Percentiles rank a stretch among this genome's conserved stretches.
These are phyloP conservation scores for Autographa pulchrina DNA, from an alignment of 2,888 invertebrate genomes.

Conservation along the genomic window DNA sequence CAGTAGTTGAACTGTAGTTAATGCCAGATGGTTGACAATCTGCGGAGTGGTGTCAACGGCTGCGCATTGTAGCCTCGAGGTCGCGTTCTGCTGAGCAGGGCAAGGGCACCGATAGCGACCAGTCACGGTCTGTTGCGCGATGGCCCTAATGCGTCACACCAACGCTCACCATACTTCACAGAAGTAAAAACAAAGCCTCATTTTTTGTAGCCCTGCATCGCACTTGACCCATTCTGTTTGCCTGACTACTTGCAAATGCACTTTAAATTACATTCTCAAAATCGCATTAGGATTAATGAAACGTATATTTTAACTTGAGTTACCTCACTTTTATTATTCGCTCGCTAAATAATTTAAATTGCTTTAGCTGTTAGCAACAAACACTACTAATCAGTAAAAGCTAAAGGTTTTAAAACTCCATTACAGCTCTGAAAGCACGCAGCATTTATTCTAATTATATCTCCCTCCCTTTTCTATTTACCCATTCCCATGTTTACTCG, in stretches of 20 bases:
- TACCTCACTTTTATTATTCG: not conserved
- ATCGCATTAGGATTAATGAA: conserved; percentile 23
- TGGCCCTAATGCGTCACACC: conserved; percentile 57
- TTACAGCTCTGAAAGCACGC: conserved; percentile 70
- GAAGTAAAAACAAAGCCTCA: conserved; percentile 40
- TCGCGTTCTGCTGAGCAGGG: conserved; percentile 65
- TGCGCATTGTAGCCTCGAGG: conserved; percentile 64
- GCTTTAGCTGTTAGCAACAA: not conserved
- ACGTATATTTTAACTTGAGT: not conserved
- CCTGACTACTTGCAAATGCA: conserved; percentile 35
- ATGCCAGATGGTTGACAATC: conserved; percentile 52
- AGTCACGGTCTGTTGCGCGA: conserved; percentile 58
- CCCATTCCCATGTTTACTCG: conserved; percentile 86
- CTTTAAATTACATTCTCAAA: conserved; percentile 39
- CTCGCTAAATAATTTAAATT: not conserved
- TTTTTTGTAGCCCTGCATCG: conserved; percentile 41
- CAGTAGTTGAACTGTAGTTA: conserved; percentile 22
- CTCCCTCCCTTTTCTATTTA: conserved; percentile 86
- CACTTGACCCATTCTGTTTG: conserved; percentile 47
- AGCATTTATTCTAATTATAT: conserved; percentile 88
- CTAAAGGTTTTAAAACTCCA: conserved; percentile 52
- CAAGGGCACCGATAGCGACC: conserved; percentile 72
- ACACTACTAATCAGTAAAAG: not conserved
- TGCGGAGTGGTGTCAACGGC: conserved; percentile 56
- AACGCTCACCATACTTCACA: conserved; percentile 43